phyloP scores from a whole-genome alignment of 2,113 vertebrate genomes.

The Todiramphus chloris region DNA sequence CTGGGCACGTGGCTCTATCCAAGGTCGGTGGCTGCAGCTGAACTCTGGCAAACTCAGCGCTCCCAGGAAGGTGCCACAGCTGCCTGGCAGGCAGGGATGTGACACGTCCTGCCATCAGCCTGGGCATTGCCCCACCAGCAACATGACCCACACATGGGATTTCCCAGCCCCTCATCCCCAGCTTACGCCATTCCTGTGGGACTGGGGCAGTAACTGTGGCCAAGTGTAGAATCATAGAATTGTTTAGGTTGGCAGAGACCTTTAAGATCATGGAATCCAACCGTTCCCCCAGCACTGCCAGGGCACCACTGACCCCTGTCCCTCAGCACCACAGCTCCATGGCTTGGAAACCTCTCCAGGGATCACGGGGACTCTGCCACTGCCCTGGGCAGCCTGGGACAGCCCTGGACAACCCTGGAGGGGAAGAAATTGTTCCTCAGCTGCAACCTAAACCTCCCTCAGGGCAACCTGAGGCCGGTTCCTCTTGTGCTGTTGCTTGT shows the following conservation, averaged over 20 bases:
- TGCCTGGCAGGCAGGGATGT: neutral
- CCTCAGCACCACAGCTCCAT: neutral
- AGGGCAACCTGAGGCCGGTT: neutral
- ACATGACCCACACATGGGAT: accelerated
- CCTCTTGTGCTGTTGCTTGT: neutral
- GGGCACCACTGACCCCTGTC: neutral
- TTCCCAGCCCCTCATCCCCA: neutral
- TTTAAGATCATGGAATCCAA: neutral
- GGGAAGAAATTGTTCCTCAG: neutral
- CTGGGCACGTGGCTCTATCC: accelerated
- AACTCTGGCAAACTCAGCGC: neutral
- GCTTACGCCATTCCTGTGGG: neutral
- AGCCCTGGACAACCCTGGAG: neutral
- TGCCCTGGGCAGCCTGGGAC: neutral
- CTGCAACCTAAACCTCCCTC: neutral
- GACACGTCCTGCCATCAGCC: neutral
- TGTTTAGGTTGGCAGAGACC: neutral
- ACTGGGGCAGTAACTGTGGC: too few relatives aligned
- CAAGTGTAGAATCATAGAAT: neutral
- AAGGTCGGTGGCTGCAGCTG: neutral
- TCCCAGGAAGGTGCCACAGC: neutral
- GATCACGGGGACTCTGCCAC: neutral
- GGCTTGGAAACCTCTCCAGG: neutral
- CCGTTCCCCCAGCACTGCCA: neutral
- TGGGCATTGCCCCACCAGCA: neutral